Evolutionary conservation across 2,797 vertebrate genomes (phyloP), one percentile per base, ranked within the genome.

Genomic region (Threskiornis aethiopicus): DNA sequence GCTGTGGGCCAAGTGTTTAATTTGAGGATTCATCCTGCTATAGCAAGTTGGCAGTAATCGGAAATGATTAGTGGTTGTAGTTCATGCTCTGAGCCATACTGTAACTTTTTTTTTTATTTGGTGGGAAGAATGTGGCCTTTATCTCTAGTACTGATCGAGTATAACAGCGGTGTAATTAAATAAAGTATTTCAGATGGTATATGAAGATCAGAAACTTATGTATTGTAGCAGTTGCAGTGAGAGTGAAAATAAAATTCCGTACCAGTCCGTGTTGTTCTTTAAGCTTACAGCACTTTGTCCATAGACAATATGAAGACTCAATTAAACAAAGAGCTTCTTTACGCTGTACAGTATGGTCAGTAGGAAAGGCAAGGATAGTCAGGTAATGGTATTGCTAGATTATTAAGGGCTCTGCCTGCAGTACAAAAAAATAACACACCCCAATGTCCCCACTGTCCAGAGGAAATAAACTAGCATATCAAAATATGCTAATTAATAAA

Each of bases 1-100:
- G 76, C 79, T 59, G 18, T 77, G 47, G 57, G 79, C 82, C 64
- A 94, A 35, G 31, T 41, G 29, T 59, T 84, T 81, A 31, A 62
- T 92, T 93, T 94, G 47, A 59, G 75, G 37, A 84, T 92, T 89
- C 52, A 42, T 92, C n/a, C 31, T 87, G 31, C 86, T 96, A 11
- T 82, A 82, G 58, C 35, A 31, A 76, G 41, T 62, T 94, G 88
- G 55, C 77, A 80, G 29, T 76, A 54, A 83, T 78, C 39, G 73
- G 78, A 89, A 89, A 52, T 64, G 21, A 58, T 73, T 59, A n/a
- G 54, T 76, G 54, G 51, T 62, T 79, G 35, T 87, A 84, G 46
- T 78, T 87, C 51, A 26, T 89, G 44, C 37, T 87, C 39, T 79
- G 5, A 89, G 22, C 26, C 64, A 28, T 84, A n/a, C 47, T 3